Percentiles rank a stretch among this genome's conserved stretches.
Conservation (phyloP, 2,797 vertebrate species). For the Eremophila alpestris region DNA sequence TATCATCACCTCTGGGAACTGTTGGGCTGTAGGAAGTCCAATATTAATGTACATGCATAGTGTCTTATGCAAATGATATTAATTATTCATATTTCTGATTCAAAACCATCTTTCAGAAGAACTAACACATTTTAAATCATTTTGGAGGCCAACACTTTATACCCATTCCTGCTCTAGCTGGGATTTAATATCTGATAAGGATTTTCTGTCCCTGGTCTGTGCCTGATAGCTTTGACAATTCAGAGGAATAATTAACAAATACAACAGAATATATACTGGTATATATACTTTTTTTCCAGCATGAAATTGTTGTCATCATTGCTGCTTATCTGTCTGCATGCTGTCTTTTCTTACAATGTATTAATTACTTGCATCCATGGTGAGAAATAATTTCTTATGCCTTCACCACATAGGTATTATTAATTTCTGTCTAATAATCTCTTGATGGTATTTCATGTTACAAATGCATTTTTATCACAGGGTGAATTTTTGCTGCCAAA, state of each 20-base stretch:
- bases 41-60: background rate
- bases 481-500: background rate
- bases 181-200: background rate
- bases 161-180: background rate
- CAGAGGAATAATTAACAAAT: background rate
- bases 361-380: background rate
- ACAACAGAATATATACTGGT: background rate
- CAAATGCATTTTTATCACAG: background rate
- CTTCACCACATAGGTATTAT: background rate
- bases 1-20: background rate
- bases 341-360: background rate
- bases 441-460: background rate
- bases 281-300: background rate
- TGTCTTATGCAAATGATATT: background rate
- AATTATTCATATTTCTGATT: background rate
- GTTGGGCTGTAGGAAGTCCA: background rate
- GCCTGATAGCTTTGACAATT: background rate
- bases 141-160: background rate
- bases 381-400: background rate
- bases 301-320: background rate
- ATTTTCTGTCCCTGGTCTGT: background rate
- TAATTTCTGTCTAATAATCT: background rate
- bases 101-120: background rate
- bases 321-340: background rate
- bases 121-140: background rate